Evolutionary conservation across 2,113 vertebrate genomes (phyloP), one percentile per base, ranked within the genome.

Genomic region (Nymphicus hollandicus): DNA sequence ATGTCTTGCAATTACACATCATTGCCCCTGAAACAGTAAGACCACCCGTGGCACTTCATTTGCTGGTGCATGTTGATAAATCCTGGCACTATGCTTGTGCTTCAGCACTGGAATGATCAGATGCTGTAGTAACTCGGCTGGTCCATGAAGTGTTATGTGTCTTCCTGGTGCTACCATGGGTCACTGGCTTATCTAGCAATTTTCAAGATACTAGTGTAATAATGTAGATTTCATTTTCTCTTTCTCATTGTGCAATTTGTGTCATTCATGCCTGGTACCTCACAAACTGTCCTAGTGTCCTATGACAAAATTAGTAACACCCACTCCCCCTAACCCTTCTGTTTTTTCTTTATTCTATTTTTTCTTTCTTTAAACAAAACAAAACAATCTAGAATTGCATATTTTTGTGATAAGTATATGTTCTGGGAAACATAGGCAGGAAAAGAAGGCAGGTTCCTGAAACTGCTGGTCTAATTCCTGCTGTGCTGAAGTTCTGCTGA

Each of bases 51-150:
- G 22, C 25, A 56, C 60, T 81, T 22, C 6, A 5, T 37, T 68
- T 85, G 43, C 20, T 63, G 0, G 3, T 33, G 18, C 7, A 5
- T 17, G 3, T 31, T 29, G 74, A 5, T 28, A 13, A 7, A 35
- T 41, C 16, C 29, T 2, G 2, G 23, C 23, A 2, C 43, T 25
- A 4, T 0, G 4, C 19, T 58, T 63, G 37, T 46, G 10, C 24
- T 71, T 64, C 35, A 60, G 39, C 15, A 3, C 25, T 7, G 4
- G 55, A 12, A 52, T 11, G 58, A 60, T 39, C n/a, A 73, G 31
- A 24, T 18, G 7, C 46, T 53, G 11, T 2, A 43, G 31, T 11
- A 31, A 58, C 17, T 39, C 10, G 6, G 12, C 73, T 70, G 37
- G 9, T 49, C 4, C 3, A 9, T 33, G 24, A 49, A 88, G 31